Conservation (phyloP, 2,888 invertebrate species). For the Mellilla xanthometata region DNA sequence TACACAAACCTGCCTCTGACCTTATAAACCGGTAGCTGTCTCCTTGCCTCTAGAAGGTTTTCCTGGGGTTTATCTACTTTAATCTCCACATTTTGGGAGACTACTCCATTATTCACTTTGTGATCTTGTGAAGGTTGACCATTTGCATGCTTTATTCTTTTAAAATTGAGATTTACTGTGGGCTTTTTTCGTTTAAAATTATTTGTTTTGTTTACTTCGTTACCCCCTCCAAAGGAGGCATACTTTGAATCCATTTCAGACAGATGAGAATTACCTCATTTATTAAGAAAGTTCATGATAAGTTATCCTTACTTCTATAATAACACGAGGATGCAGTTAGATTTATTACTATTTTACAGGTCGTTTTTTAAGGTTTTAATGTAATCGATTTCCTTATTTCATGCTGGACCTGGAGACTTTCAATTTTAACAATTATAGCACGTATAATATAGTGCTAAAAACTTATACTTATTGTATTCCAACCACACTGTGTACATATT, state of each 20-base stretch:
- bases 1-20: slow-evolving; percentile 68
- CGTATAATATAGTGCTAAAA: too few relatives aligned
- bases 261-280: too few relatives aligned
- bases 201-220: slow-evolving; percentile 41
- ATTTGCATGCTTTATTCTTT: slow-evolving; percentile 49
- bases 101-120: slow-evolving; percentile 35
- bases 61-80: slow-evolving; percentile 37
- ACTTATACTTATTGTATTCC: too few relatives aligned
- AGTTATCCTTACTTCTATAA: too few relatives aligned
- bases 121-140: slow-evolving; percentile 27
- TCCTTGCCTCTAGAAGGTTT: slow-evolving; percentile 65
- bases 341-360: too few relatives aligned
- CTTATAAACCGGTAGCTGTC: slow-evolving; percentile 78
- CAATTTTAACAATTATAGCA: too few relatives aligned
- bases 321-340: too few relatives aligned
- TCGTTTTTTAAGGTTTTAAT: too few relatives aligned
- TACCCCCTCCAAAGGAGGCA: slow-evolving; percentile 48
- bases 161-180: slow-evolving; percentile 46
- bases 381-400: too few relatives aligned
- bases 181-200: slow-evolving; percentile 48
- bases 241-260: slow-evolving; percentile 72
- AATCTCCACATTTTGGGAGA: slow-evolving; percentile 29
- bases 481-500: too few relatives aligned
- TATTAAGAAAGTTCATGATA: too few relatives aligned
- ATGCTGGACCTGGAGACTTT: too few relatives aligned